These are phyloP conservation scores for Epinephelus moara DNA, from an alignment of 2,113 vertebrate genomes.

Conservation along the genomic window DNA sequence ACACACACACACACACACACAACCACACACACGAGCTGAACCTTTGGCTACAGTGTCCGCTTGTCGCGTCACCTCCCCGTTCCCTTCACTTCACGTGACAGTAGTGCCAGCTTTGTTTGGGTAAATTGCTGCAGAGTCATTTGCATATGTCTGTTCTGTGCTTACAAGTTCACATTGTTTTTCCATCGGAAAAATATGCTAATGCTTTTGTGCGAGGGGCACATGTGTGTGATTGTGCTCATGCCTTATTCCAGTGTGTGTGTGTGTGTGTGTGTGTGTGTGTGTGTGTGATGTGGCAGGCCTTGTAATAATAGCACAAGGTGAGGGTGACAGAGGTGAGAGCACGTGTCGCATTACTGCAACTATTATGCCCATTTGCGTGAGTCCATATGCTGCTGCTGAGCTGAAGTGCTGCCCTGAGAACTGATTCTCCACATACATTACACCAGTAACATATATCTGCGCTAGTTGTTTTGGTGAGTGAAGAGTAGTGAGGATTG, in stretches of 20 bases:
- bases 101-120: conserved; percentile 73
- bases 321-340: conserved; percentile 69
- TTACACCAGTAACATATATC: background rate
- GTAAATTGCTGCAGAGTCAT: conserved; percentile 74
- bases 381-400: conserved; percentile 41
- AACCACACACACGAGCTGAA: background rate
- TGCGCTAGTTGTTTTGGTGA: conserved; percentile 10
- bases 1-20: conserved; percentile 1
- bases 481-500: background rate
- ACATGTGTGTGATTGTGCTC: conserved; percentile 32
- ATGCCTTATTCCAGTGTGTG: background rate
- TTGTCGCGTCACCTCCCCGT: background rate
- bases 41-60: conserved; percentile 19
- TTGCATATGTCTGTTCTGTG: conserved; percentile 75
- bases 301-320: conserved; percentile 64
- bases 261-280: conserved; percentile 18
- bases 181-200: conserved; percentile 71
- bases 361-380: conserved; percentile 63
- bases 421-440: conserved; percentile 15
- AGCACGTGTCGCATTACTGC: conserved; percentile 62
- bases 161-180: conserved; percentile 76
- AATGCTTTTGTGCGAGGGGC: conserved; percentile 52
- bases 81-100: conserved; percentile 39
- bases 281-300: conserved; percentile 34
- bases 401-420: conserved; percentile 30